Percentiles rank a stretch among this genome's conserved stretches.
These are phyloP conservation scores for Megaleporinus macrocephalus DNA, from an alignment of 2,113 vertebrate genomes.

Conservation along the genomic window DNA sequence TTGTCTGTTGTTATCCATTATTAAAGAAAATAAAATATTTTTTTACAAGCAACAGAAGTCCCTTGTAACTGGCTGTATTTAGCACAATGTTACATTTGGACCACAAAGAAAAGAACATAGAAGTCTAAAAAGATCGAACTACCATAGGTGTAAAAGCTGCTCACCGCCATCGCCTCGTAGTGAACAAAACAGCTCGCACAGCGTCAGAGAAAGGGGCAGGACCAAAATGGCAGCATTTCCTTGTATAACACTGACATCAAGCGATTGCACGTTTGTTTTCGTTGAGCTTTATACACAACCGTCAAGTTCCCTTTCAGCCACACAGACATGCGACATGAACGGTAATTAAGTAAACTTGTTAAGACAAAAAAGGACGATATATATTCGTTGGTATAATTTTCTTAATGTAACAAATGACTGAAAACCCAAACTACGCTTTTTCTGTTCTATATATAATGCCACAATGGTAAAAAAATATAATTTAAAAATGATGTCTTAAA, in stretches of 20 bases:
- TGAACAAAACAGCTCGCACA: background rate
- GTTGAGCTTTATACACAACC: too few species aligned
- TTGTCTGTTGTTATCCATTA: slow-evolving; percentile 37
- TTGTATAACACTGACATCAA: slow-evolving; percentile 39
- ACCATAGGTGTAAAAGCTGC: background rate
- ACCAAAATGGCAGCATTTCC: background rate
- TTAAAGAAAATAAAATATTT: background rate
- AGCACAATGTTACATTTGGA: background rate
- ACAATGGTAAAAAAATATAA: too few species aligned
- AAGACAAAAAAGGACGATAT: too few species aligned
- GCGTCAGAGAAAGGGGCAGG: slow-evolving; percentile 5
- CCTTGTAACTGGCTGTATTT: background rate
- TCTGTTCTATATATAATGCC: too few species aligned
- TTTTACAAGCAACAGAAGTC: background rate
- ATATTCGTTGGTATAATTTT: too few species aligned
- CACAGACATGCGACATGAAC: accelerated
- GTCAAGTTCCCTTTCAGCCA: too few species aligned
- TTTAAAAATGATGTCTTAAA: too few species aligned
- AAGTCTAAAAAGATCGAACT: background rate
- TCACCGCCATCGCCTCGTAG: background rate
- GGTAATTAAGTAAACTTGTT: background rate
- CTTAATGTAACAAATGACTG: too few species aligned
- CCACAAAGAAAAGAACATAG: background rate
- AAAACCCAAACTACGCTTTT: too few species aligned
- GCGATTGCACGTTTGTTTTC: background rate